phyloP scores from a whole-genome alignment of 2,113 vertebrate species.

The Arvicanthis niloticus region DNA sequence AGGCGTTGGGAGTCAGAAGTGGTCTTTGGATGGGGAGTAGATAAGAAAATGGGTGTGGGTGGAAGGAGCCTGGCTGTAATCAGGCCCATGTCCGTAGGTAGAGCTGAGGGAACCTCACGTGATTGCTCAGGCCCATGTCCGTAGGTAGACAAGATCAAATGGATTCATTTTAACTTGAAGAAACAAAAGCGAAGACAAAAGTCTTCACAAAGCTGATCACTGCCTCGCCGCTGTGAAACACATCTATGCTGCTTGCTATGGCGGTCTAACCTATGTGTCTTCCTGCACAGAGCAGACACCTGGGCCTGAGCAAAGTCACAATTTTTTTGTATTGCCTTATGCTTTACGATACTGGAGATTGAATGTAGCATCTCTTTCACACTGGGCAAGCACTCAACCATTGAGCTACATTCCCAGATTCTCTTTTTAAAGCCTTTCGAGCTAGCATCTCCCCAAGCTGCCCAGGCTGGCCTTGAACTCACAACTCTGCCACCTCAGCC shows the following conservation, averaged over 20 bases:
- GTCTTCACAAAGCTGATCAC: not conserved
- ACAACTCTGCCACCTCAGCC: not conserved
- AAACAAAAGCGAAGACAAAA: not conserved
- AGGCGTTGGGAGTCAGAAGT: not conserved
- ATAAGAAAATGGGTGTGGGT: not conserved
- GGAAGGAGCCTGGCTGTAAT: not conserved
- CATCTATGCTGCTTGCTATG: not conserved
- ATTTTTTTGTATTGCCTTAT: not conserved
- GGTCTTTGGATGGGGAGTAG: not conserved
- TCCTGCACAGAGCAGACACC: not conserved
- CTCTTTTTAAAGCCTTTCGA: not conserved
- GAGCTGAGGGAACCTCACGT: accelerated
- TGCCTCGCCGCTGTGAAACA: accelerated
- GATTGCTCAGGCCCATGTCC: not conserved
- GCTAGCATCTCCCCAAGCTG: not conserved
- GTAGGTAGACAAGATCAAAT: not conserved
- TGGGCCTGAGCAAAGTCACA: not conserved
- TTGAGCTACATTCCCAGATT: not conserved
- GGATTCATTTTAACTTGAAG: not conserved
- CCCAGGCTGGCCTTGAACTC: not conserved
- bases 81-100: accelerated
- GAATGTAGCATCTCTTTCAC: not conserved
- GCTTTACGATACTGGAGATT: not conserved
- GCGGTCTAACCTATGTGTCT: accelerated
- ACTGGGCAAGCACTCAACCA: not conserved